Base-by-base conservation (phyloP, 2,888 invertebrate genomes). In the Heliconius ethilla region DNA sequence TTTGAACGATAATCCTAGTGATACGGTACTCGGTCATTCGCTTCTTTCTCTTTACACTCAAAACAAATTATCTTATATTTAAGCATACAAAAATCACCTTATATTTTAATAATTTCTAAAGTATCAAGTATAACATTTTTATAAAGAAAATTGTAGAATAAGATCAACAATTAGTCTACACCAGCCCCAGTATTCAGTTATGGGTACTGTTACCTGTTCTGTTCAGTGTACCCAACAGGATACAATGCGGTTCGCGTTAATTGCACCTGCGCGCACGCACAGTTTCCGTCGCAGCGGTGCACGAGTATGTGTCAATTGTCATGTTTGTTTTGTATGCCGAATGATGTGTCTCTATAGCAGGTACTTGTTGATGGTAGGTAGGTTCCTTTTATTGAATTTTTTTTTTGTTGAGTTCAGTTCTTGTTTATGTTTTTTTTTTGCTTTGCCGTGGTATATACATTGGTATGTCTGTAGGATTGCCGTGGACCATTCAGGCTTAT, bases 221-320 rank as follows among this genome's bases (percentile, higher is more conserved):
- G 37, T 78, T 76, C 82, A 10, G 55, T 81, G 81, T 80, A 83
- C 81, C 33, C 83, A 83, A 84, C 89, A 89, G 89, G 88, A 89
- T 88, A 89, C 86, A 87, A 86, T 87, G 87, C 86, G 86, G 87
- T 86, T 82, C 85, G 85, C 84, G 87, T 87, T 88, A 88, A 89
- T 90, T 87, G 87, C 86, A 84, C 83, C 80, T 81, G 83, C 82
- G 85, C 83, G 84, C 87, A 85, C 83, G 82, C 84, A 84, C 83
- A 84, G 86, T 85, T 88, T 90, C 90, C 90, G 89, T 82, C 86
- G 84, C 77, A 76, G 77, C 78, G 76, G 78, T 80, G 77, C 78
- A 78, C 78, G 70, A 79, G 77, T 75, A 74, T 80, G 80, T 76
- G 75, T 79, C 79, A 75, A 75, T 79, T 72, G 73, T 79, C 72